Evolutionary conservation across 2,888 invertebrate genomes (phyloP), one percentile per base, ranked within the genome.

Genomic region (Erynnis tages): DNA sequence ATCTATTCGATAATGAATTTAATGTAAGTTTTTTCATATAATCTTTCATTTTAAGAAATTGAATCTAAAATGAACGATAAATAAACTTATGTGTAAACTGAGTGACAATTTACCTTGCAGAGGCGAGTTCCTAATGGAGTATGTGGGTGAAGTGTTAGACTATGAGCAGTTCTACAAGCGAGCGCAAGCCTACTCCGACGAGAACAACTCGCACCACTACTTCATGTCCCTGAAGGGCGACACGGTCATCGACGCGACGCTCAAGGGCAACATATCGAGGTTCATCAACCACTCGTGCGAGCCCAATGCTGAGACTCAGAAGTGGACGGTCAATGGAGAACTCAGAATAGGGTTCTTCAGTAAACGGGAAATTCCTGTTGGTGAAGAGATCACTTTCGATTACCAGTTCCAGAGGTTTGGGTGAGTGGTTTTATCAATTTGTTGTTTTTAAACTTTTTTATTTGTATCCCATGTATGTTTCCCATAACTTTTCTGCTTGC

Each of bases 241-340:
- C 49, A 87, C 88, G 0, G 87, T 88, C 0, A 99, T 99, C 55
- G 99, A 99, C 86, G 99, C 99, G 1, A 99, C 99, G 0, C 86
- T 93, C 64, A 97, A 96, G 80, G 99, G 99, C 23, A 99, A 98
- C 76, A 94, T 97, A 54, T 98, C 99, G 0, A 91, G 99, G 30
- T 99, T 99, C 74, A 98, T 99, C 65, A 99, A 99, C 82, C 99
- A 99, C 78, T 98, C 98, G 37, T 99, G 99, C 77, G 98, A 98
- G 66, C 99, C 99, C 0, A 99, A 99, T 79, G 96, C 98, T 2
- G 98, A 98, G 85, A 99, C 99, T 0, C 98, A 99, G 83, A 99
- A 99, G 86, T 97, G 97, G 97, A 97, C 96, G 0, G 97, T 97
- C 0, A 96, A 96, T 69, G 97, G 97, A 0, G 97, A 97, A 76